Evolutionary conservation across 2,888 invertebrate species (phyloP), one percentile per base, ranked within the genome.

Genomic region (Macrosiphum euphorbiae): DNA sequence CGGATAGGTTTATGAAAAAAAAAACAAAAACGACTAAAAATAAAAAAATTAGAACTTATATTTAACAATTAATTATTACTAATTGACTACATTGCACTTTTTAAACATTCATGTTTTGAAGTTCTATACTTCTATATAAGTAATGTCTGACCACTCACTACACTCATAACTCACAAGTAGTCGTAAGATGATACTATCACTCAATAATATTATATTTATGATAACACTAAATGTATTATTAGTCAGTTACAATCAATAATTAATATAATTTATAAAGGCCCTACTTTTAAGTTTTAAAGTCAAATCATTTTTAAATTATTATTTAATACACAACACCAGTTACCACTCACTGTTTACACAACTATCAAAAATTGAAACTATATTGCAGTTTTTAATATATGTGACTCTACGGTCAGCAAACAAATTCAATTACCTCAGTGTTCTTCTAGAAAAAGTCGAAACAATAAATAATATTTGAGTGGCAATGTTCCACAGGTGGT

Each of bases 51-150:
- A 13, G 2, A 78, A 44, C 44, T 44, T 35, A 67, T 35, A 44
- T 44, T 58, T n/a, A 55, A 58, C 55, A 44, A 58, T 85, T 44
- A 84, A 85, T 91, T 91, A 28, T 24, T 4, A 44, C 41, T 91
- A 84, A 91, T 91, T 85, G 84, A 44, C 26, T 85, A 35, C 67
- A 78, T 26, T 67, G 35, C 35, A 78, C 35, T 78, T 90, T 90
- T 90, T 52, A n/a, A 47, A 47, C 61, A n/a, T 24, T 47, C 24
- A 16, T 20, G 20, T 67, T 47, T 90, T n/a, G 5, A 86, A n/a
- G 13, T 28, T 47, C 28, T 26, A n/a, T n/a, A 67, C 28, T 1
- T 7, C 1, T 28, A 13, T 67, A 67, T n/a, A 67, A 3, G n/a
- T 67, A n/a, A 67, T n/a, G n/a, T 78, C 8, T 78, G 5, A 47